A percentile compares a stretch with the other conserved stretches of the same genome.
Evolutionary conservation across 2,113 vertebrate species (phyloP).

Genomic region (Rutilus rutilus): DNA sequence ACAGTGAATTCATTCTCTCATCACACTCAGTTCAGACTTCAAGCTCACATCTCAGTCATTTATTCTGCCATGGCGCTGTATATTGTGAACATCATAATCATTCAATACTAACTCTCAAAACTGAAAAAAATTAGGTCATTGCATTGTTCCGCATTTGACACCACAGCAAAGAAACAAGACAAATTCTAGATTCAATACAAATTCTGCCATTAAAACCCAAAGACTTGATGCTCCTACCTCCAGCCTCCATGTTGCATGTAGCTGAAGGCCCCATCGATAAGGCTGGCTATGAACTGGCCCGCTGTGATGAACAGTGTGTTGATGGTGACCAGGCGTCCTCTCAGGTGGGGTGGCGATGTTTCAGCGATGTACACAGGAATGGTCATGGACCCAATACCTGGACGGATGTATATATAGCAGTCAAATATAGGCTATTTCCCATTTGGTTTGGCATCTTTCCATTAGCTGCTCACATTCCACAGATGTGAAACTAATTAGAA

Average conservation of each 20-base stretch:
- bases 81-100: not conserved
- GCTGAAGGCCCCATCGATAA: conserved; percentile 94
- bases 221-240: conserved; percentile 78
- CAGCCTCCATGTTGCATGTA: conserved; percentile 88
- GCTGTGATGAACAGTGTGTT: conserved; percentile 96
- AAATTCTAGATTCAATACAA: not conserved
- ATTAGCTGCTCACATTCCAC: not conserved
- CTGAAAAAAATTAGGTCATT: not conserved
- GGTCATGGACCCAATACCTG: conserved; percentile 81
- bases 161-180: not conserved
- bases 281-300: conserved; percentile 92
- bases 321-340: conserved; percentile 93
- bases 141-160: not conserved
- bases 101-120: not conserved
- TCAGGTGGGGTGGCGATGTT: conserved; percentile 87
- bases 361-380: conserved; percentile 89
- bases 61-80: not conserved
- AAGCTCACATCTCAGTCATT: conserved; percentile 5
- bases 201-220: not conserved
- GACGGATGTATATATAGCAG: not conserved
- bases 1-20: not conserved
- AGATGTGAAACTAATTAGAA: not conserved
- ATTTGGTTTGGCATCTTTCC: not conserved
- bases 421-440: not conserved
- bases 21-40: not conserved